Conservation (phyloP, 2,113 vertebrate genomes). For the Nansenia antarctica region DNA sequence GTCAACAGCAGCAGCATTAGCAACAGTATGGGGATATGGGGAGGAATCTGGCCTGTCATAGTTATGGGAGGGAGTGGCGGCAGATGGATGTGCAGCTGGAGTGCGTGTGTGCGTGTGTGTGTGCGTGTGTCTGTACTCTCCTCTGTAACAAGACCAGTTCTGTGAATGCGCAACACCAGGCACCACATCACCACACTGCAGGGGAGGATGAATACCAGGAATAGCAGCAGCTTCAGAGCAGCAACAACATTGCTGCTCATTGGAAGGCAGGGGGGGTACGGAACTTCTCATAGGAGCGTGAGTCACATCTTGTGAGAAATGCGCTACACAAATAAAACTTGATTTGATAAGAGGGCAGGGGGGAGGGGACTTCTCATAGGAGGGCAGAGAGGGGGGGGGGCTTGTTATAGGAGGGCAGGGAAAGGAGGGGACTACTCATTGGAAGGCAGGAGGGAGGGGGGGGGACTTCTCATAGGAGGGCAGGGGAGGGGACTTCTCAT, state of each 20-base stretch:
- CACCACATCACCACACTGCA: not conserved
- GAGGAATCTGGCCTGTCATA: not conserved
- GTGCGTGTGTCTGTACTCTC: not conserved
- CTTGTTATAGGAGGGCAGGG: no score
- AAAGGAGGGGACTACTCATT: no score
- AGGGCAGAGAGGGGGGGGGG: no score
- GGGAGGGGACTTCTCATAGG: not conserved
- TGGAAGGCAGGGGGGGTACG: not conserved
- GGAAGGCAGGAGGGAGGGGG: no score
- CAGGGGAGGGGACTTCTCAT: no score
- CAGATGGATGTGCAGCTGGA: not conserved
- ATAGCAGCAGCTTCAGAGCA: not conserved
- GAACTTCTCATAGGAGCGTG: no score
- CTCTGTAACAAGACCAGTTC: not conserved
- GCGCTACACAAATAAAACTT: no score
- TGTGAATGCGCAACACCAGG: not conserved
- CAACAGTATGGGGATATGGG: no score
- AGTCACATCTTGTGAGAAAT: no score
- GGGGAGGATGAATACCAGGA: not conserved
- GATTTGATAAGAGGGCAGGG: not conserved
- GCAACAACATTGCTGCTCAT: not conserved
- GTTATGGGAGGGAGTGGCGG: not conserved
- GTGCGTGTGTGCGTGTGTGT: not conserved
- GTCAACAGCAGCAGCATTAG: conserved; percentile 6
- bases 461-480: not conserved